These are phyloP conservation scores for Listronotus oregonensis DNA, from an alignment of 1,140 invertebrate genomes.

Conservation along the genomic window DNA sequence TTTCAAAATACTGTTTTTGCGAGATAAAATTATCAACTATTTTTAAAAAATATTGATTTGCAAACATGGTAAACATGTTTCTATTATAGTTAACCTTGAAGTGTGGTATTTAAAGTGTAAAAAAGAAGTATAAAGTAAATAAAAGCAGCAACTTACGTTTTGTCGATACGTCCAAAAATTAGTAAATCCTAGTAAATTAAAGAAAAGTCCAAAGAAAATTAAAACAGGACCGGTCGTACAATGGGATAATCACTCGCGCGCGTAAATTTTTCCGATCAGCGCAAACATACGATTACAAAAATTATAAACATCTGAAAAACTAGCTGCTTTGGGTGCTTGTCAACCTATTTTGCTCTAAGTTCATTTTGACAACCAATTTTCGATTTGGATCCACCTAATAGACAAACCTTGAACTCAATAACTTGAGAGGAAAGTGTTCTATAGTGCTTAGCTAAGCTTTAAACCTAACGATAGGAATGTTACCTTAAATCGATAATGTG, in stretches of 20 bases:
- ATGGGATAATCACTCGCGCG: conserved; percentile 10
- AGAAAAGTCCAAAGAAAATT: conserved; percentile 4
- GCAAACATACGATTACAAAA: conserved; percentile 2
- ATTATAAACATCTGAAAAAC: conserved; percentile 29
- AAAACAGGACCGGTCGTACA: neutral
- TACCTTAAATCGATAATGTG: no score
- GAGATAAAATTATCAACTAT: neutral
- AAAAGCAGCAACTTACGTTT: conserved; percentile 10
- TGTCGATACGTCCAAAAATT: conserved; percentile 5
- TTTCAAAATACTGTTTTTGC: neutral
- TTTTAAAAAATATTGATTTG: neutral
- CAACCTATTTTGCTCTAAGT: conserved; percentile 18
- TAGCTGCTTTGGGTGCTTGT: conserved; percentile 3
- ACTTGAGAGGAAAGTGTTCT: neutral
- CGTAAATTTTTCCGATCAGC: conserved; percentile 4
- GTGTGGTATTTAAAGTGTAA: conserved; percentile 9
- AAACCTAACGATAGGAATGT: neutral
- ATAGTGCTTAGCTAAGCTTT: neutral
- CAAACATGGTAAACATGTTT: neutral
- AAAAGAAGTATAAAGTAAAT: conserved; percentile 14
- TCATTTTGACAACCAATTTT: conserved; percentile 22
- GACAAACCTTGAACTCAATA: neutral
- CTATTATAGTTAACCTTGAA: conserved; percentile 6
- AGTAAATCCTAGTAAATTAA: conserved; percentile 15
- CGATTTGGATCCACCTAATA: neutral